A percentile compares a stretch with the other conserved stretches of the same genome.
Evolutionary conservation across 1,140 invertebrate genomes (phyloP).

Genomic region (Eufriesea mexicana): DNA sequence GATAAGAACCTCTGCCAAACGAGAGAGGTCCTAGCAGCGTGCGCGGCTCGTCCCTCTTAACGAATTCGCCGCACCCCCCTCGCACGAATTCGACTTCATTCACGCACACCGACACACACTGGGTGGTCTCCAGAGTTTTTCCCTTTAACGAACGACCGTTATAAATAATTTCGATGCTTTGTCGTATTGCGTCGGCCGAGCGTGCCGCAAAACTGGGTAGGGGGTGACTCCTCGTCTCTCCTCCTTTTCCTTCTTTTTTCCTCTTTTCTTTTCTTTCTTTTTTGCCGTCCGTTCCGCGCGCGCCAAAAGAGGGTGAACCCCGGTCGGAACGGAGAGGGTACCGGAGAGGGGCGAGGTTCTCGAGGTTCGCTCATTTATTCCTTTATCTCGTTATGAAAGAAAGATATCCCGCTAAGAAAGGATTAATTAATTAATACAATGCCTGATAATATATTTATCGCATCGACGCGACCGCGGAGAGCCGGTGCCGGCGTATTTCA

Average conservation of each 20-base stretch:
- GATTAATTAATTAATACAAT: constrained; percentile 56
- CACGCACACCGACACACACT: constrained; percentile 11
- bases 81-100: constrained; percentile 15
- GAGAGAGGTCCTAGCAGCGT: constrained; percentile 26
- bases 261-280: neutral
- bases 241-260: neutral
- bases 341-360: neutral
- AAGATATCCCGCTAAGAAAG: constrained; percentile 34
- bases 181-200: constrained; percentile 68
- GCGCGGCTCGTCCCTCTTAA: constrained; percentile 37
- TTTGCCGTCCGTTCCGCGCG: constrained; percentile 35
- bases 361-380: constrained; percentile 51
- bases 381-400: constrained; percentile 61
- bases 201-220: constrained; percentile 44
- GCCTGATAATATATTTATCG: constrained; percentile 38
- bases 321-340: neutral
- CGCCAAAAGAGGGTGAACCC: constrained; percentile 56
- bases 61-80: constrained; percentile 43
- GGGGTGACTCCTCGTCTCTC: constrained; percentile 35
- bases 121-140: constrained; percentile 66
- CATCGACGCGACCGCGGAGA: constrained; percentile 6
- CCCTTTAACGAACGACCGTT: constrained; percentile 76
- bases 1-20: constrained; percentile 73
- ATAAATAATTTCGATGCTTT: constrained; percentile 77
- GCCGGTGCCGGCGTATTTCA: neutral